phyloP scores from a whole-genome alignment of 2,888 invertebrate species.

The Heliconius hortense region DNA sequence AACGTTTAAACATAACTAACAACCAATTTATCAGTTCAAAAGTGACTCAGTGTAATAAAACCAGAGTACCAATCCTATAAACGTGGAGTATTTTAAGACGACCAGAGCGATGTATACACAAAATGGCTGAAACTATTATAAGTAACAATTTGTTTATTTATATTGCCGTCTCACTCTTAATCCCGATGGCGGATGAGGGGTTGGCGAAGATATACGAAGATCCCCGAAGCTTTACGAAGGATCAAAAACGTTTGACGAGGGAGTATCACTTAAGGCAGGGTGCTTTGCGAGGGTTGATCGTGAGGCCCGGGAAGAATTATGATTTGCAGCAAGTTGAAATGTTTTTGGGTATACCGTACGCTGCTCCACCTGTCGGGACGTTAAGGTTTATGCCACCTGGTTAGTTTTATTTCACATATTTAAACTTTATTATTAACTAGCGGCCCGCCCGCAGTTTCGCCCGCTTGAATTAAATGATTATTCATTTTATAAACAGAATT shows the following conservation, averaged over 20 bases:
- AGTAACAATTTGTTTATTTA: constrained; percentile 78
- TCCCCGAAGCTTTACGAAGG: constrained; percentile 59
- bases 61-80: constrained; percentile 49
- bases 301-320: constrained; percentile 84
- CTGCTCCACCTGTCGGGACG: constrained; percentile 88
- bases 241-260: constrained; percentile 77
- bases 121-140: constrained; percentile 72
- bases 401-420: constrained; percentile 45
- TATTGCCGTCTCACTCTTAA: constrained; percentile 72
- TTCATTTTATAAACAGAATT: no score
- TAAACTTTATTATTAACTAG: not conserved
- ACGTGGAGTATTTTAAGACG: constrained; percentile 49
- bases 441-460: no score
- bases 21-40: constrained; percentile 35
- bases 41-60: constrained; percentile 64
- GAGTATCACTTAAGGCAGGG: constrained; percentile 86
- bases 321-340: constrained; percentile 86
- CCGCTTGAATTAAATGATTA: no score
- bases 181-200: constrained; percentile 72
- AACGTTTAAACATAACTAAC: constrained; percentile 1
- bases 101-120: constrained; percentile 52
- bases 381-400: constrained; percentile 93
- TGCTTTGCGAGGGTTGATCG: constrained; percentile 85
- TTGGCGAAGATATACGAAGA: constrained; percentile 67
- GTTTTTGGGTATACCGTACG: constrained; percentile 91